phyloP scores from a whole-genome alignment of 2,797 vertebrate genomes.

The Hippoglossus hippoglossus region DNA sequence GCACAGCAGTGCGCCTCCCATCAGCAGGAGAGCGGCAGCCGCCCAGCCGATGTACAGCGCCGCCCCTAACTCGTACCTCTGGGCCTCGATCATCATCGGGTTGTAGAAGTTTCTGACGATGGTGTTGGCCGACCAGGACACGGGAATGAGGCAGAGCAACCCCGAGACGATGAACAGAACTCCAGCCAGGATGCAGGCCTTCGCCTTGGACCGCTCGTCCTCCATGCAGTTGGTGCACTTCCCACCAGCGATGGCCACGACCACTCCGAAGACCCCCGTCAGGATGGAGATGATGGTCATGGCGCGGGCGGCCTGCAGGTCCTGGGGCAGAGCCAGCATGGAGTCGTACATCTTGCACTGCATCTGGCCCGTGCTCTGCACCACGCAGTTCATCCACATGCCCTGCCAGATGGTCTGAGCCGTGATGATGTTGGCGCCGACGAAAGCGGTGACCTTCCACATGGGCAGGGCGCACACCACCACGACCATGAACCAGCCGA shows the following conservation, averaged over 20 bases:
- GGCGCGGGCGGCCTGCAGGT: slow-evolving; percentile 84
- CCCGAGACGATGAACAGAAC: slow-evolving; percentile 81
- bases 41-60: slow-evolving; percentile 95
- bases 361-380: slow-evolving; percentile 87
- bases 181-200: slow-evolving; percentile 80
- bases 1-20: slow-evolving; percentile 90
- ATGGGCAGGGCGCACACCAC: slow-evolving; percentile 80
- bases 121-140: slow-evolving; percentile 84
- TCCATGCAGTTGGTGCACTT: slow-evolving; percentile 88
- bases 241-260: slow-evolving; percentile 81
- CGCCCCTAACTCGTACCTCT: slow-evolving; percentile 89
- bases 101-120: slow-evolving; percentile 87
- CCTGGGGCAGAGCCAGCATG: slow-evolving; percentile 79
- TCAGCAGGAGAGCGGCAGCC: slow-evolving; percentile 82
- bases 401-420: slow-evolving; percentile 86
- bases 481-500: slow-evolving; percentile 82
- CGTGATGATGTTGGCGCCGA: slow-evolving; percentile 85
- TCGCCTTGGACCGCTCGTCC: slow-evolving; percentile 79
- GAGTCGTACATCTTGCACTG: slow-evolving; percentile 88
- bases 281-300: slow-evolving; percentile 84
- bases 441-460: slow-evolving; percentile 84
- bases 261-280: slow-evolving; percentile 73
- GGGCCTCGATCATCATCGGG: slow-evolving; percentile 71
- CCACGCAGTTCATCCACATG: slow-evolving; percentile 88
- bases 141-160: slow-evolving; percentile 81